Base-by-base conservation (phyloP, 37 sponge, comb jelly and placozoan genomes). In the Crambe crambe region DNA sequence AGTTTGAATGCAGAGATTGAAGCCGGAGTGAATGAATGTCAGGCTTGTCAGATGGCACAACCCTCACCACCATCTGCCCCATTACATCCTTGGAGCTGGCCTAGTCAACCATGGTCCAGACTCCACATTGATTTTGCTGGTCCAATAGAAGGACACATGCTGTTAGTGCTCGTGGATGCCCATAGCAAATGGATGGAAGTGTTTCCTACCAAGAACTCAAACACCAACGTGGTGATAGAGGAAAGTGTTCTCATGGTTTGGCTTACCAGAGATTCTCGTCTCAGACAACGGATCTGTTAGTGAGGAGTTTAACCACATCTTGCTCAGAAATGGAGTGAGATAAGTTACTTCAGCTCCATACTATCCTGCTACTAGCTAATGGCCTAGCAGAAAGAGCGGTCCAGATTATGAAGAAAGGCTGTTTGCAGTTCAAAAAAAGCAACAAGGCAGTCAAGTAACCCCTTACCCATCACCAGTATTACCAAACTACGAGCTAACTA, bases 161-260 rank as follows among this genome's bases (percentile, higher is more conserved):
- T 78, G 43, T 69, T 85, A n/a, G 38, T 76, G 10, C 9, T 84
- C 5, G 40, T 84, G 5, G 77, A 76, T 47, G 76, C 76, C 6
- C 75, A 75, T 36, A 42, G 76, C 3, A 83, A 83, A 58, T 83
- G 75, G 84, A 38, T 83, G 9, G 76, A 83, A 68, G 58, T 39
- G 17, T 62, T 62, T 18, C 56, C 56, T 18, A 54, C 56, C 10
- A 18, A 20, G 10, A 18, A 54, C 56, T 54, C 40, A 3, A 37
- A 15, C n/a, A 32, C 62, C 56, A 54, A 54, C 17, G 56, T 54
- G 56, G 56, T 54, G 56, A 18, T 54, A 18, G 18, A 20, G 10
- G 56, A 54, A 18, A 18, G 17, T 54, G 56, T 54, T 54, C 56
- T 54, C 56, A 20, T 54, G 18, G 56, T 18, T 54, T 54, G 56